phyloP scores from a whole-genome alignment of 2,797 vertebrate genomes.

The Apogon talboti region DNA sequence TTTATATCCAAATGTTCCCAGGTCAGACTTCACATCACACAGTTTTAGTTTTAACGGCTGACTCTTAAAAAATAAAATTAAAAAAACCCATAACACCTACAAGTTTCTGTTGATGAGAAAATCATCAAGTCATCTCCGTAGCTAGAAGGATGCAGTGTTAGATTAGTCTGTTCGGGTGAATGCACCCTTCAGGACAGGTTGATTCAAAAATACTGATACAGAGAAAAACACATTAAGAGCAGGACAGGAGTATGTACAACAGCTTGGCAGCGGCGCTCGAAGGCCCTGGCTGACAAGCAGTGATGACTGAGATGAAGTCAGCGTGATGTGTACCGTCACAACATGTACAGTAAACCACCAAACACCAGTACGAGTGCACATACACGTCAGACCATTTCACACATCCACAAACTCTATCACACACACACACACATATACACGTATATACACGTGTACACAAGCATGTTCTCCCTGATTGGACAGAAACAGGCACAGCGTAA shows the following conservation, averaged over 20 bases:
- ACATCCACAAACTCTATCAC: constrained; percentile 5
- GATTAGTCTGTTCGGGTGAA: constrained; percentile 61
- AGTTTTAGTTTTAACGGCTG: constrained; percentile 9
- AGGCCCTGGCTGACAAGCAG: constrained; percentile 66
- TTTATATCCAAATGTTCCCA: background rate
- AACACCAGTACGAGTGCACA: constrained; percentile 40
- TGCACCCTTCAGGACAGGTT: constrained; percentile 63
- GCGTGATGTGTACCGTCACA: constrained; percentile 71
- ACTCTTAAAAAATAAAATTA: background rate
- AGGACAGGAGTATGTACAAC: constrained; percentile 65
- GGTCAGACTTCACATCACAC: background rate
- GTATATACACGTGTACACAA: constrained; percentile 46
- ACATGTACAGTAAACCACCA: constrained; percentile 55
- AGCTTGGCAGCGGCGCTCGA: constrained; percentile 58
- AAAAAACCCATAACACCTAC: background rate
- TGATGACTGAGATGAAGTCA: constrained; percentile 70
- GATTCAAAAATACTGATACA: constrained; percentile 61
- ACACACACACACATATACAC: constrained; percentile 19
- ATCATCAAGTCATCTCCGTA: constrained; percentile 72
- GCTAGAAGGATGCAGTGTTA: constrained; percentile 63
- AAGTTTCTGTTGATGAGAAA: constrained; percentile 70
- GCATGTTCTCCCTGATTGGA: constrained; percentile 56
- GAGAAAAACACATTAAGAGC: constrained; percentile 63
- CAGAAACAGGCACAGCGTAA: constrained; percentile 53
- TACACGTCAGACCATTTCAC: constrained; percentile 6